These are phyloP conservation scores for Passer montanus DNA, from an alignment of 2,113 vertebrate species.

Conservation along the genomic window DNA sequence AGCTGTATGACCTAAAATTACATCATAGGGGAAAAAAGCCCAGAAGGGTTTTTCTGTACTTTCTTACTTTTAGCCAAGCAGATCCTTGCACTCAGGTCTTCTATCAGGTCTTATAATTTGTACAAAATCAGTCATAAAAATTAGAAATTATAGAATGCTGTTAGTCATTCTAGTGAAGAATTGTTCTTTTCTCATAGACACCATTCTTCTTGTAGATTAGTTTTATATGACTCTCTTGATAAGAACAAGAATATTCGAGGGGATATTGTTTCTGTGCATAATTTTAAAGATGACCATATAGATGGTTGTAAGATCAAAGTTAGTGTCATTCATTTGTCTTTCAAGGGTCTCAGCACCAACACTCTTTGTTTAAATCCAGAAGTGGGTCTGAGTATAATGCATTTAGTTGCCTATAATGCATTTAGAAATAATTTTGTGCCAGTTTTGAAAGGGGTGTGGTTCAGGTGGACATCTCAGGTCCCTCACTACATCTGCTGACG, in stretches of 20 bases:
- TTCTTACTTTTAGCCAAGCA: neutral
- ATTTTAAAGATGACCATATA: neutral
- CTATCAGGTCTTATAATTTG: conserved; percentile 43
- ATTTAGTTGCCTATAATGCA: neutral
- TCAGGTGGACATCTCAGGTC: neutral
- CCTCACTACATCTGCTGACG: neutral
- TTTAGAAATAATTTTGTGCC: neutral
- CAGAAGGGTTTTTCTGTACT: conserved; percentile 15
- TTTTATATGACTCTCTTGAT: neutral
- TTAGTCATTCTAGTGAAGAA: neutral
- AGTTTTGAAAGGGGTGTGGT: neutral
- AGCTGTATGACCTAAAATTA: conserved; percentile 49
- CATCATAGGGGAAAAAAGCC: neutral
- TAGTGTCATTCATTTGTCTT: neutral
- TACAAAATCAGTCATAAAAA: neutral
- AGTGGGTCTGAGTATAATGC: neutral
- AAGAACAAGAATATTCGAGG: neutral
- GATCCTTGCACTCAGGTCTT: neutral
- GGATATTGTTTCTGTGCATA: neutral
- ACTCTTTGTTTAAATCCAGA: neutral
- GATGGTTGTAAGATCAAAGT: neutral
- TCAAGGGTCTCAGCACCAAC: neutral
- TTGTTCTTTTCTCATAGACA: neutral
- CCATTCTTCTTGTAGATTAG: neutral
- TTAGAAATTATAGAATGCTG: neutral